These are phyloP conservation scores for Tichodroma muraria DNA, from an alignment of 2,113 vertebrate species.

Conservation along the genomic window DNA sequence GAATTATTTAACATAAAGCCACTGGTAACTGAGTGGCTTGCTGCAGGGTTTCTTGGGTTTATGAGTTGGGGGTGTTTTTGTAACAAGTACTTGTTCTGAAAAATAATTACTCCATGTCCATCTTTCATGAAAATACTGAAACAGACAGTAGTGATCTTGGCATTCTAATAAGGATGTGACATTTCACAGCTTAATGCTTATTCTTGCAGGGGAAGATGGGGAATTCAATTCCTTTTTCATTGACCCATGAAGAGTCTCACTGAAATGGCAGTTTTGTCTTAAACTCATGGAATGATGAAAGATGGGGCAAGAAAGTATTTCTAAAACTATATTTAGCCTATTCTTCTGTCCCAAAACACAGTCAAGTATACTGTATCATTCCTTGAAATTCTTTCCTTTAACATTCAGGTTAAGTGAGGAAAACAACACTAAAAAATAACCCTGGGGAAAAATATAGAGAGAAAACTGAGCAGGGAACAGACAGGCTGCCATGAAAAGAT, in stretches of 20 bases:
- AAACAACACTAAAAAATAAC: neutral
- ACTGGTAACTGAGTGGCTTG: neutral
- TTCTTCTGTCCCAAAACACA: neutral
- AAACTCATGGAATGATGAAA: neutral
- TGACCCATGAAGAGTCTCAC: neutral
- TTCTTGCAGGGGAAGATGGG: neutral
- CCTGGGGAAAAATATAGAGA: neutral
- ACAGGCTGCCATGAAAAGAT: neutral
- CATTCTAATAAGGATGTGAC: neutral
- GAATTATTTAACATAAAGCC: neutral
- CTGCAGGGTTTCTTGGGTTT: neutral
- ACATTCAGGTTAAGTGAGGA: neutral
- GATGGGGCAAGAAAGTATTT: neutral
- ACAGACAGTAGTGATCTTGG: neutral
- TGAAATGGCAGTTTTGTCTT: neutral
- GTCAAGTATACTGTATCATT: neutral
- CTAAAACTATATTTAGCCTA: neutral
- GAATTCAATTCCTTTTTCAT: neutral
- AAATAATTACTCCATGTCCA: neutral
- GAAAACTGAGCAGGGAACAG: accelerated
- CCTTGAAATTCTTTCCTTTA: neutral
- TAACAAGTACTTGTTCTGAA: neutral
- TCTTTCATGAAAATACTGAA: neutral
- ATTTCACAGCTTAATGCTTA: neutral
- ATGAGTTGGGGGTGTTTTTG: neutral